These are phyloP conservation scores for Puffinus mauretanicus DNA, from an alignment of 2,113 vertebrate genomes.

Conservation along the genomic window DNA sequence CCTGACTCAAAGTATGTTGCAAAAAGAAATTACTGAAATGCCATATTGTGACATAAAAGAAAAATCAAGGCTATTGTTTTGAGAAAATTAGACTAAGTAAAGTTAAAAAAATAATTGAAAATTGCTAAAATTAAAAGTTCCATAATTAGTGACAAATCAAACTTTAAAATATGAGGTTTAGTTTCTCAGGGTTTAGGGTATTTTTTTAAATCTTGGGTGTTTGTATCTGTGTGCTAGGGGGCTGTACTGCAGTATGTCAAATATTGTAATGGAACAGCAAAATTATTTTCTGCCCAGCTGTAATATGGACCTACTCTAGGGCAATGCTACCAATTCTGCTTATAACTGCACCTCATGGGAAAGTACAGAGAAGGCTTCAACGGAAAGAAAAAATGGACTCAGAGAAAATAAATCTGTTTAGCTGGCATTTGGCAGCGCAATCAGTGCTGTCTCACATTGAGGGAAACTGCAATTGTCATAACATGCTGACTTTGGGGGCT, in stretches of 20 bases:
- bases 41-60: neutral
- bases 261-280: neutral
- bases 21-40: neutral
- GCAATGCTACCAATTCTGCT: neutral
- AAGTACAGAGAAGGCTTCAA: neutral
- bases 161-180: neutral
- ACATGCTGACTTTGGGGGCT: neutral
- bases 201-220: neutral
- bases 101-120: neutral
- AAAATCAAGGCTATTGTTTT: neutral
- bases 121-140: neutral
- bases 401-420: constrained; percentile 11
- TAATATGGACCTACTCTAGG: neutral
- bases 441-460: neutral
- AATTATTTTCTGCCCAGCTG: neutral
- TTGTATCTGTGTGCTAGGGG: neutral
- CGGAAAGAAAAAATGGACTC: neutral
- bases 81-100: neutral
- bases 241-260: neutral
- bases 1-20: neutral
- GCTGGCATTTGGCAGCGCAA: neutral
- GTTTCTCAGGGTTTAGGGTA: rapidly evolving
- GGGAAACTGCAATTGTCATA: constrained; percentile 16
- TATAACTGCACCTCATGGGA: neutral
- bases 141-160: neutral